Evolutionary conservation across 2,797 vertebrate genomes (phyloP), one percentile per base, ranked within the genome.

Genomic region (Rousettus madagascariensis): DNA sequence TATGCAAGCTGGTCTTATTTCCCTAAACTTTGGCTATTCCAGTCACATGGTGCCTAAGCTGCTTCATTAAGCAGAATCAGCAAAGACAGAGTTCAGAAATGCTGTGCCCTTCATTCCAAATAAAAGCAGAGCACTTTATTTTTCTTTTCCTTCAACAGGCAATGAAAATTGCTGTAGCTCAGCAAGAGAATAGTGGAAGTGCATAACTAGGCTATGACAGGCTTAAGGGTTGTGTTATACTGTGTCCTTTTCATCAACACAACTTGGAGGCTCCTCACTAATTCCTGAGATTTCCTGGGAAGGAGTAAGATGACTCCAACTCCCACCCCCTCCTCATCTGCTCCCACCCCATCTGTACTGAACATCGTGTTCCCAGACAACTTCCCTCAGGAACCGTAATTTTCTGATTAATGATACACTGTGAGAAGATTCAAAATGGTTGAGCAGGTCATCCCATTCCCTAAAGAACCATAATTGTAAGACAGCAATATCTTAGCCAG

Each of bases 41-140:
- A 53, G 49, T 80, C 87, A 90, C 11, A 0, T 66, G 66, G 41
- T 43, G 3, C 28, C 69, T 80, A 74, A 36, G 36, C 77, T 90
- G 78, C 83, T 95, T 92, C 94, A 93, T 97, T 97, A 91, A 79
- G 94, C 90, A 95, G 75, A 91, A 53, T 74, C 97, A 96, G 90
- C 90, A 90, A 80, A 95, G 86, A 82, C 63, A 74, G 84, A 24
- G 28, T 91, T 85, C 59, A 8, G 71, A 94, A 91, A 92, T 75
- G 78, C 55, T 57, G 68, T 91, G 83, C 77, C 43, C 71, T 96
- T 97, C 85, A 65, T 90, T 97, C 94, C 92, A 89, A 91, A 94
- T 75, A 89, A 72, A 86, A 92, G 90, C 86, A 86, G 51, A 91
- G 63, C 16, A 12, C 80, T 91, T 83, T 49, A 30, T 93, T 87